phyloP scores from a whole-genome alignment of 2,888 invertebrate genomes.

The Drosophila demipolita region DNA sequence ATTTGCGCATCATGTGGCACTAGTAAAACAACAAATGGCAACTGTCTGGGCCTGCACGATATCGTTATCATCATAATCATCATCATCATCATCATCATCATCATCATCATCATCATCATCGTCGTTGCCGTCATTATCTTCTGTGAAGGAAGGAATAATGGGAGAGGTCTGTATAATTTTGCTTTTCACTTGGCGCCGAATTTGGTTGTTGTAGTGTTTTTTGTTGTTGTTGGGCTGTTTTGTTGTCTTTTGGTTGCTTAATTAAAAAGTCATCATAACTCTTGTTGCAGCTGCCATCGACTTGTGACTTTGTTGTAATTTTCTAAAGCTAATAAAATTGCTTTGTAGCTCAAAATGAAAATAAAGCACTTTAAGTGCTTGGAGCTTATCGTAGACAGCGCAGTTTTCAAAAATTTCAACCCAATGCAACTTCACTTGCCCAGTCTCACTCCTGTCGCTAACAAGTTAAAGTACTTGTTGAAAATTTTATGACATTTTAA shows the following conservation, averaged over 20 bases:
- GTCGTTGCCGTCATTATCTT: slow-evolving; percentile 27
- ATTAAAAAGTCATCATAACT: slow-evolving; percentile 80
- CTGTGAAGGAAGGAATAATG: slow-evolving; percentile 11
- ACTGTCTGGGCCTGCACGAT: slow-evolving; percentile 52
- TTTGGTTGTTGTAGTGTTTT: slow-evolving; percentile 35
- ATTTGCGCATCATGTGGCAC: slow-evolving; percentile 77
- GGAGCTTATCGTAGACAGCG: slow-evolving; percentile 69
- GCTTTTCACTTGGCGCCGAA: slow-evolving; percentile 65
- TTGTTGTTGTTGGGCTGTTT: slow-evolving; percentile 35
- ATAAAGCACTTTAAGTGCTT: slow-evolving; percentile 78
- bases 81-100: slow-evolving; percentile 32
- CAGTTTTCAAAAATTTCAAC: slow-evolving; percentile 62
- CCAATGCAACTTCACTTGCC: slow-evolving; percentile 42
- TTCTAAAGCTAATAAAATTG: slow-evolving; percentile 80
- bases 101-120: slow-evolving; percentile 28
- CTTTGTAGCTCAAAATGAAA: slow-evolving; percentile 73
- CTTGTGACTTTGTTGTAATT: slow-evolving; percentile 74
- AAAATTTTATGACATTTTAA: slow-evolving; percentile 78
- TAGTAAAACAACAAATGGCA: slow-evolving; percentile 63
- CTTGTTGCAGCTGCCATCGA: slow-evolving; percentile 71
- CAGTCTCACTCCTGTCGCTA: slow-evolving; percentile 13
- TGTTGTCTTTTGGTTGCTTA: slow-evolving; percentile 67
- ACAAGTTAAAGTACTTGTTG: slow-evolving; percentile 74
- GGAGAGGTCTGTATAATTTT: slow-evolving; percentile 50
- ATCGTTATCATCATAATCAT: slow-evolving; percentile 24